Evolutionary conservation across 2,113 vertebrate genomes (phyloP).

Genomic region (Takifugu flavidus): DNA sequence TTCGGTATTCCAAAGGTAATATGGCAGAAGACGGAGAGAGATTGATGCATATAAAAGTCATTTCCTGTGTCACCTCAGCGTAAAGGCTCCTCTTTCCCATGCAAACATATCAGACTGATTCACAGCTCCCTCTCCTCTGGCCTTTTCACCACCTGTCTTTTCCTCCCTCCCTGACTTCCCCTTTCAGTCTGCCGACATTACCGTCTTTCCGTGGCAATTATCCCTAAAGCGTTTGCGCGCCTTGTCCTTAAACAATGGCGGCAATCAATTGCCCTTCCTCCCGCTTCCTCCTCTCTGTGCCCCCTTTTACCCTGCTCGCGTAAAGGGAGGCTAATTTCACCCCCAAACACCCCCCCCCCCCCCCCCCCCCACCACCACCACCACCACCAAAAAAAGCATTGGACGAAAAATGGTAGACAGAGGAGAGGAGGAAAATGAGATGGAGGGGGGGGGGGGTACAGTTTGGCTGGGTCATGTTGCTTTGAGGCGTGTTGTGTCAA

Average conservation of each 20-base stretch:
- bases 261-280: conserved; percentile 72
- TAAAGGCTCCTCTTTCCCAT: too few species aligned
- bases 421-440: background rate
- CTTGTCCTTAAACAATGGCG: conserved; percentile 74
- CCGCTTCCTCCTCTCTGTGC: conserved; percentile 37
- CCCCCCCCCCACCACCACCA: too few species aligned
- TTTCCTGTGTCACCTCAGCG: too few species aligned
- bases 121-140: conserved; percentile 13
- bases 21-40: background rate
- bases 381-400: too few species aligned
- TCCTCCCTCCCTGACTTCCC: conserved; percentile 46
- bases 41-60: too few species aligned
- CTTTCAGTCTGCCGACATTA: conserved; percentile 65
- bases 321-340: conserved; percentile 67
- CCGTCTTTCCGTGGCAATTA: conserved; percentile 73
- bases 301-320: conserved; percentile 54
- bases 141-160: conserved; percentile 32
- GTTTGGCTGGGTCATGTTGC: conserved; percentile 48
- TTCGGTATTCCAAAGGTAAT: background rate
- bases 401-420: conserved; percentile 23
- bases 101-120: conserved; percentile 23
- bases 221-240: conserved; percentile 66
- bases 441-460: conserved; percentile 26
- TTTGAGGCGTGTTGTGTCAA: conserved; percentile 27
- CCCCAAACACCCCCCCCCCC: conserved; percentile 53